phyloP scores from a whole-genome alignment of 2,888 invertebrate species.

The Seladonia tumulorum region DNA sequence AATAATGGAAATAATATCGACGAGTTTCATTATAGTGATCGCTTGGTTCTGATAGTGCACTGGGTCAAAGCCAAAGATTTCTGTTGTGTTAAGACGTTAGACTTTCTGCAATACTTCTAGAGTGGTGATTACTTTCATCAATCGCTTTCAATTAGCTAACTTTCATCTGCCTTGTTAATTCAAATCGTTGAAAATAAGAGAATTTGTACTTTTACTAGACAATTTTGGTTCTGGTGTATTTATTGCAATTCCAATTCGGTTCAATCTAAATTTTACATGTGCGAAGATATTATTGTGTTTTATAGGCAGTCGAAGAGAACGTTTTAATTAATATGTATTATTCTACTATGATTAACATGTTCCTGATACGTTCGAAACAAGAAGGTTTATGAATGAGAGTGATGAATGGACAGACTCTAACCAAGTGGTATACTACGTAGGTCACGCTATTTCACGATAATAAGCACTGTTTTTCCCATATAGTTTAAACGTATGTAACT shows the following conservation, averaged over 20 bases:
- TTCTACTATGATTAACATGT: not conserved
- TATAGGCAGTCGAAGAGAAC: not conserved
- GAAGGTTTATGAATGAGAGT: constrained; percentile 32
- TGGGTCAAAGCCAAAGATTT: not conserved
- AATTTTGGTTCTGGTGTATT: not conserved
- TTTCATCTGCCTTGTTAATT: not conserved
- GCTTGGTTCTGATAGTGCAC: not conserved
- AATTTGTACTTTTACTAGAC: not conserved
- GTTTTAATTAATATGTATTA: not conserved
- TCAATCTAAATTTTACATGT: not conserved
- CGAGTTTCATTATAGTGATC: not conserved
- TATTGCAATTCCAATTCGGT: not conserved
- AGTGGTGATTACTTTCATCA: not conserved
- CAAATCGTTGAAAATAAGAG: not conserved
- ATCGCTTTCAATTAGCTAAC: not conserved
- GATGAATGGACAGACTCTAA: constrained; percentile 42
- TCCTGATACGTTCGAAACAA: not conserved
- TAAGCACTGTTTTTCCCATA: not conserved
- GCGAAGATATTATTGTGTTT: not conserved
- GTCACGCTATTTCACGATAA: not conserved
- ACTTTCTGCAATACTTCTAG: not conserved
- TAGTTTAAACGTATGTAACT: not conserved
- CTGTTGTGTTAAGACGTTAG: not conserved
- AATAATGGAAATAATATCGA: not conserved
- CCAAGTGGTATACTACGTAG: constrained; percentile 11